Conservation (phyloP, 1,140 invertebrate species). For the Thalassaphorura encarpata region DNA sequence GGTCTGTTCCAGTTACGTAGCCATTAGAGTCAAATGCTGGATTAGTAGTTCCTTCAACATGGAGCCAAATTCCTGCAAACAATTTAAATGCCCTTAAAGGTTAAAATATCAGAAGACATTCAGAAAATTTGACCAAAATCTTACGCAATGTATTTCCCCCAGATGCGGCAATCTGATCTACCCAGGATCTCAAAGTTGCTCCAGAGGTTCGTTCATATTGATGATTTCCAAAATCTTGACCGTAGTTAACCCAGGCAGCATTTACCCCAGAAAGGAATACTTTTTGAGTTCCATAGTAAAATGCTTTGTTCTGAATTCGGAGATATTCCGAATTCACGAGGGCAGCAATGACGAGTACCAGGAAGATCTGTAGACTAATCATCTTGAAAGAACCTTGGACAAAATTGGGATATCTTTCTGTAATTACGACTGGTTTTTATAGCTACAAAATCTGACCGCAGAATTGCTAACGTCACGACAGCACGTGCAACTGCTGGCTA, state of each 20-base stretch:
- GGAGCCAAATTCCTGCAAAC: slow-evolving; percentile 41
- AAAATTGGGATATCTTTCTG: too few species aligned
- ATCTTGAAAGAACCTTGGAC: too few species aligned
- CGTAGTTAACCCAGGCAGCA: slow-evolving; percentile 39
- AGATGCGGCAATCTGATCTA: slow-evolving; percentile 35
- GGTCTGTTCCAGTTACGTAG: slow-evolving; percentile 29
- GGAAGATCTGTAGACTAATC: too few species aligned
- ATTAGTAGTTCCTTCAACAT: slow-evolving; percentile 39
- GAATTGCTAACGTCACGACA: too few species aligned
- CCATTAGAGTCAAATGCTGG: slow-evolving; percentile 31
- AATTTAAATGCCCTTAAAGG: too few species aligned
- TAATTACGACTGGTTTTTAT: too few species aligned
- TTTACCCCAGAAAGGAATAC: slow-evolving; percentile 41
- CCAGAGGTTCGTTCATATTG: slow-evolving; percentile 33
- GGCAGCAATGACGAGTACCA: too few species aligned
- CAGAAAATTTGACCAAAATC: slow-evolving; percentile 8
- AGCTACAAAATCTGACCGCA: too few species aligned
- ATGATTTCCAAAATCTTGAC: slow-evolving; percentile 37
- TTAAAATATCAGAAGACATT: not conserved
- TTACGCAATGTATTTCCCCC: slow-evolving; percentile 42
- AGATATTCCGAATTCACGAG: slow-evolving; percentile 23
- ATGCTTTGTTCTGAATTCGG: slow-evolving; percentile 4
- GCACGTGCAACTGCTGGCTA: too few species aligned
- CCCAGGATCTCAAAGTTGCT: slow-evolving; percentile 34
- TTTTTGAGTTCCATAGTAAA: slow-evolving; percentile 28